A percentile compares a stretch with the other conserved stretches of the same genome.
Conservation (phyloP, 2,113 vertebrate species). For the Naja naja region DNA sequence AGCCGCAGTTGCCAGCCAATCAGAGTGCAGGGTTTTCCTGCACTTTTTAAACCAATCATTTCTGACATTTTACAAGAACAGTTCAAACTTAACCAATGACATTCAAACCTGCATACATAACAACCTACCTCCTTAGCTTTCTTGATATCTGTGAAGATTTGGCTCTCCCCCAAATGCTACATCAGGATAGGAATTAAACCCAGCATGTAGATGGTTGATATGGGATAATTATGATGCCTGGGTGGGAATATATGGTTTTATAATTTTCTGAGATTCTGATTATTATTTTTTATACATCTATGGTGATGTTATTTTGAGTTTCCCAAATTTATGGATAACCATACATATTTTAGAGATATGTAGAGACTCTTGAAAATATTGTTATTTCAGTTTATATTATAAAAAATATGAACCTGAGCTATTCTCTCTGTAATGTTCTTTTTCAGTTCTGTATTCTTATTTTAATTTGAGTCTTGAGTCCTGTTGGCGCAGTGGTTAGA, state of each 20-base stretch:
- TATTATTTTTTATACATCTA: neutral
- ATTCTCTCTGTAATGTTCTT: neutral
- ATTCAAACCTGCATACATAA: no score
- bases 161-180: no score
- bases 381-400: neutral
- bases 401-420: neutral
- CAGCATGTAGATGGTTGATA: neutral
- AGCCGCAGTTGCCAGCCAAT: no score
- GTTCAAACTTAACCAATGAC: no score
- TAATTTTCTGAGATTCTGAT: neutral
- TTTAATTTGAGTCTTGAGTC: no score
- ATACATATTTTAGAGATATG: neutral
- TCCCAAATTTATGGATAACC: neutral
- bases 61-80: no score
- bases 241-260: neutral
- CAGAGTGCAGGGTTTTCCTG: no score
- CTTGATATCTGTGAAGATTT: neutral
- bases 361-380: neutral
- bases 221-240: neutral
- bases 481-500: no score
- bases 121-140: neutral
- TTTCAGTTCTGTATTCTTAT: neutral
- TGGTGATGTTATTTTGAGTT: neutral
- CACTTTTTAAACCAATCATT: no score
- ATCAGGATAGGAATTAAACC: neutral